Evolutionary conservation across 2,113 vertebrate genomes (phyloP), one percentile per base, ranked within the genome.

Genomic region (Peucedramus taeniatus): DNA sequence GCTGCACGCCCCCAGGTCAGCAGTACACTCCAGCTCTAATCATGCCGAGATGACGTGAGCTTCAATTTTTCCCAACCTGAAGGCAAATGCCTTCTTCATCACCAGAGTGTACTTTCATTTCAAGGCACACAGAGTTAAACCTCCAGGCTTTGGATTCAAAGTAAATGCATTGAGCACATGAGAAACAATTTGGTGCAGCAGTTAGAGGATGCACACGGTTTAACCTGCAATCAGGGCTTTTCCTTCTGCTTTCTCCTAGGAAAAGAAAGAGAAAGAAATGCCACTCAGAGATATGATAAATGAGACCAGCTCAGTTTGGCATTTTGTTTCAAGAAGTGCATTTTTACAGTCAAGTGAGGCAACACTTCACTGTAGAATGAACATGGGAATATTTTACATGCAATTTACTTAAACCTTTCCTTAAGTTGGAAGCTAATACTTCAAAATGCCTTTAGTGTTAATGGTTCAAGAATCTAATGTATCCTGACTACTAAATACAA

Each of bases 61-160:
- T 94, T n/a, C 87, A 95, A 21, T 83, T 95, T 70, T 90, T 91
- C 83, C 85, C 96, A 95, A 96, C 94, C 97, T 88, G 70, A 60
- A 97, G 97, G 96, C 95, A 97, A 96, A 94, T 91, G 92, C 81
- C 61, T 95, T 74, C 74, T 90, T 81, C 94, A 93, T 77, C 84
- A 90, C 49, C 69, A 74, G 53, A 89, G 91, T 51, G 49, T 42
- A 11, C 81, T 93, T 93, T 85, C 86, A 83, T 93, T 96, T 94
- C 78, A 84, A 90, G 94, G 59, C 77, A 92, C 83, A 90, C 78
- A 37, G 91, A 88, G 74, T 54, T 76, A 83, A 93, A 51, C 69
- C 95, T 96, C 66, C 30, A 12, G 91, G 70, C 88, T 92, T 27
- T 88, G 79, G 16, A 94, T 75, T 81, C 76, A 90, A 75, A 92